Evolutionary conservation across 1,140 invertebrate species (phyloP).

Genomic region (Temnothorax nylanderi): DNA sequence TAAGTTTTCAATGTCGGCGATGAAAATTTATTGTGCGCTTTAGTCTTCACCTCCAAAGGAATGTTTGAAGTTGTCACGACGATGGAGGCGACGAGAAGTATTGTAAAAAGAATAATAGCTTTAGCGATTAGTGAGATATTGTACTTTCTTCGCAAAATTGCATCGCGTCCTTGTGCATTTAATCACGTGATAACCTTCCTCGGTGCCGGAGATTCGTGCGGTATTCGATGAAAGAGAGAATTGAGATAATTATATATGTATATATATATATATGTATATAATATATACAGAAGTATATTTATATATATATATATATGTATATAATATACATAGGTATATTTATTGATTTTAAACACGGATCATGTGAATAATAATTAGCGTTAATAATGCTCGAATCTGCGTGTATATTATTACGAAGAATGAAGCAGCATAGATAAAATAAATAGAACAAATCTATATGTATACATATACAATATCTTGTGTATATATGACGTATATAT

Average conservation of each 20-base stretch:
- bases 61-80: background rate
- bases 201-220: constrained; percentile 61
- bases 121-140: constrained; percentile 42
- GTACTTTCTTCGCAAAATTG: constrained; percentile 39
- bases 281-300: constrained; percentile 66
- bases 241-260: constrained; percentile 75
- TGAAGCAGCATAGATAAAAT: constrained; percentile 65
- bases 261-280: constrained; percentile 55
- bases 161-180: constrained; percentile 77
- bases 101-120: constrained; percentile 43
- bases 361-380: constrained; percentile 75
- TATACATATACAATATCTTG: constrained; percentile 54
- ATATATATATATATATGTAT: constrained; percentile 1
- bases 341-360: constrained; percentile 58
- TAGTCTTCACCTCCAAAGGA: background rate
- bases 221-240: constrained; percentile 72
- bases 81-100: background rate
- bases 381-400: constrained; percentile 67
- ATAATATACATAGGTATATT: constrained; percentile 61
- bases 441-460: constrained; percentile 69
- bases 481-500: constrained; percentile 42
- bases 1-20: constrained; percentile 35
- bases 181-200: constrained; percentile 75
- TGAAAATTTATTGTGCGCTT: constrained; percentile 5
- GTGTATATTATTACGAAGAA: constrained; percentile 78